Conservation (phyloP, 2,113 vertebrate genomes). For the Dolichallabes microphthalmus region DNA sequence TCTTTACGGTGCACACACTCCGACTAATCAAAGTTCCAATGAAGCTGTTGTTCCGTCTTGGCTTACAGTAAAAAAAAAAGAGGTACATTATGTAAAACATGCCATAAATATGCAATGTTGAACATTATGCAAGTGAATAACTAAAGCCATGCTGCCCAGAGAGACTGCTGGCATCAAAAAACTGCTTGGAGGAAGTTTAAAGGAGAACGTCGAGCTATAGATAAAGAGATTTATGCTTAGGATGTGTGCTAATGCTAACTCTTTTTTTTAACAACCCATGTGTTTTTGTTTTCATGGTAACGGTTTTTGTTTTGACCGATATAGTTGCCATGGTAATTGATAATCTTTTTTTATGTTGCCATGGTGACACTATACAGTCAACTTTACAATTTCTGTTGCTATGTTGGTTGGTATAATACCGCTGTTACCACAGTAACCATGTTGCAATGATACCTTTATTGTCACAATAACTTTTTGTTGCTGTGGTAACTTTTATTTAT, state of each 20-base stretch:
- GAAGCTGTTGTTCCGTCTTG: background rate
- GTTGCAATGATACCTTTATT: background rate
- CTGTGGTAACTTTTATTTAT: background rate
- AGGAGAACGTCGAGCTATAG: background rate
- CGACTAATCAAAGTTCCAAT: background rate
- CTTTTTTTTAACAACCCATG: background rate
- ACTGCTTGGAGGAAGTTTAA: background rate
- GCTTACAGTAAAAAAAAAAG: background rate
- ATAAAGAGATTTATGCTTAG: slow-evolving; percentile 1
- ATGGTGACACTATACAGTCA: background rate
- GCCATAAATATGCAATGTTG: slow-evolving; percentile 31
- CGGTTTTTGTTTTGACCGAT: background rate
- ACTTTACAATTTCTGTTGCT: background rate
- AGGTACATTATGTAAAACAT: slow-evolving; percentile 47
- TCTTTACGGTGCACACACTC: background rate
- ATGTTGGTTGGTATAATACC: background rate
- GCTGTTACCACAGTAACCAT: background rate
- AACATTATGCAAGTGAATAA: slow-evolving; percentile 5
- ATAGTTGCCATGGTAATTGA: background rate
- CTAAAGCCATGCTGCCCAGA: background rate
- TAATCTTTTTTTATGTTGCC: background rate
- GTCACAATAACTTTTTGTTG: background rate
- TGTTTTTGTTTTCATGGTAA: background rate
- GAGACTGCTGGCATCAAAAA: background rate
- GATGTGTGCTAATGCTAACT: slow-evolving; percentile 10